Conservation (phyloP, 64 coral and sea anemone genomes). For the Montipora capricornis region DNA sequence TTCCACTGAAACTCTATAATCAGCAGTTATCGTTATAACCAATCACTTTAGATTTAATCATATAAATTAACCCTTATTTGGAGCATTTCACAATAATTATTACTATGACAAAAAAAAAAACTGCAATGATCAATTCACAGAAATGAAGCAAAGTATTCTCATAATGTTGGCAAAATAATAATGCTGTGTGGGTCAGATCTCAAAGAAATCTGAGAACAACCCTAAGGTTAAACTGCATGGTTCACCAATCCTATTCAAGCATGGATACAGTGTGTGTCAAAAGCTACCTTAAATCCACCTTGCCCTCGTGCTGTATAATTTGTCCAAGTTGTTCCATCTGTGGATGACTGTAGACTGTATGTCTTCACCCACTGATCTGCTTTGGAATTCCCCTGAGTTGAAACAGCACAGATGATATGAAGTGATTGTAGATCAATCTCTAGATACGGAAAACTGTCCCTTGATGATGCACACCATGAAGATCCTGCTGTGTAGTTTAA, state of each 20-base stretch:
- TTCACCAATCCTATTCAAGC: no score
- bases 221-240: no score
- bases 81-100: no score
- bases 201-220: no score
- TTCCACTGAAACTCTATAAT: slow-evolving; percentile 48
- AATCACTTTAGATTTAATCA: neutral
- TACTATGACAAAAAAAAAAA: no score
- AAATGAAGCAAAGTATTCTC: no score
- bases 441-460: slow-evolving; percentile 53
- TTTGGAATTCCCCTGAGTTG: slow-evolving; percentile 59
- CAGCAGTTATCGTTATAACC: neutral
- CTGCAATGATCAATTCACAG: no score
- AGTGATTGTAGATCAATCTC: slow-evolving; percentile 63
- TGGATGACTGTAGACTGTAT: slow-evolving; percentile 52
- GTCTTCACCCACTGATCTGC: slow-evolving; percentile 72
- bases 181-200: no score
- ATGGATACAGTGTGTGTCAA: no score
- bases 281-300: neutral
- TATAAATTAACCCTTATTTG: no score
- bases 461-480: slow-evolving; percentile 64
- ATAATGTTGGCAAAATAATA: no score
- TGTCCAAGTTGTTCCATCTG: slow-evolving; percentile 39
- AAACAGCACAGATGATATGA: slow-evolving; percentile 61
- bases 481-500: slow-evolving; percentile 49
- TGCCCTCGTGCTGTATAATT: slow-evolving; percentile 12